Evolutionary conservation across 2,113 vertebrate genomes (phyloP).

Genomic region (Gopherus flavomarginatus): DNA sequence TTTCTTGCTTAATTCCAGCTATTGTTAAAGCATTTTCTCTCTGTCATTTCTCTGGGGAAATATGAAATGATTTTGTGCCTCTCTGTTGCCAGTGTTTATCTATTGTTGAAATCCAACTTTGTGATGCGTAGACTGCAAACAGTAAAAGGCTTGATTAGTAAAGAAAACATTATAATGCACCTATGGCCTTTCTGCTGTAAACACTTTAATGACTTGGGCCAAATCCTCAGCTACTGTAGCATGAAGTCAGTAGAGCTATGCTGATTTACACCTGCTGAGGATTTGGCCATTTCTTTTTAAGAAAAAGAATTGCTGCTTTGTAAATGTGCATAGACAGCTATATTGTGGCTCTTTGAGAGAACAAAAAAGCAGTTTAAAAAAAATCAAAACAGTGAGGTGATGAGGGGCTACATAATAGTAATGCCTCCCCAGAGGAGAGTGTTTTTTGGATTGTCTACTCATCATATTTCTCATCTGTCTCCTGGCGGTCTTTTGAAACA

Average conservation of each 20-base stretch:
- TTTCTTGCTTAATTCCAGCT: slow-evolving; percentile 44
- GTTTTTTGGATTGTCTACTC: neutral
- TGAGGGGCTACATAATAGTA: neutral
- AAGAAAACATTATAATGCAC: slow-evolving; percentile 61
- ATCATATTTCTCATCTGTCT: neutral
- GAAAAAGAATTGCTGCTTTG: neutral
- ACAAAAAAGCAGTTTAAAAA: neutral
- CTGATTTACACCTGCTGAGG: neutral
- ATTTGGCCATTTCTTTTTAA: neutral
- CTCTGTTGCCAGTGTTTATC: slow-evolving; percentile 60
- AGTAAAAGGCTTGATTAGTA: slow-evolving; percentile 57
- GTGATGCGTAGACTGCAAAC: slow-evolving; percentile 59
- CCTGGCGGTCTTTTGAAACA: neutral
- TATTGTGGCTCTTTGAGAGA: neutral
- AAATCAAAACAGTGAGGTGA: neutral
- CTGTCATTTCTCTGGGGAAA: slow-evolving; percentile 48
- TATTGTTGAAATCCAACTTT: slow-evolving; percentile 54
- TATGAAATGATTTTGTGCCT: neutral
- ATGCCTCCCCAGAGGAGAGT: neutral
- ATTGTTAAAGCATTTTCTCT: slow-evolving; percentile 43
- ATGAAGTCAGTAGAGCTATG: slow-evolving; percentile 15
- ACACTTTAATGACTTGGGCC: slow-evolving; percentile 58
- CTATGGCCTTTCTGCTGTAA: slow-evolving; percentile 45
- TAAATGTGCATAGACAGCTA: neutral
- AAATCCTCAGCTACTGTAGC: slow-evolving; percentile 22